Evolutionary conservation across 2,113 vertebrate genomes (phyloP), one percentile per base, ranked within the genome.

Genomic region (Mustela nigripes): DNA sequence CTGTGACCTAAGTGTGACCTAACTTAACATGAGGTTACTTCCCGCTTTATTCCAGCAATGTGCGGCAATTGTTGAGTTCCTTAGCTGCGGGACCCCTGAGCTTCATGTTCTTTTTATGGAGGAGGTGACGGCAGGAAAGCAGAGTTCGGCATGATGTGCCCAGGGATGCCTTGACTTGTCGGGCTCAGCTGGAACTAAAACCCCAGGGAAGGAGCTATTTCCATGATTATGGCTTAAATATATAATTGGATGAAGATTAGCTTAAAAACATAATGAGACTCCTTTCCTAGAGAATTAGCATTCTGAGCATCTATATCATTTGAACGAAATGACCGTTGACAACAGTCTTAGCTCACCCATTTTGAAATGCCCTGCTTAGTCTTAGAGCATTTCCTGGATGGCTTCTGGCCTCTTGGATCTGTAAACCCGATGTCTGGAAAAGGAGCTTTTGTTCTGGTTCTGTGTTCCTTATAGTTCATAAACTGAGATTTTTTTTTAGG

Each of bases 291-390:
- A 89, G 60, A 95, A 91, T 86, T 26, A 73, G 31, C 31, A 42
- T 83, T 96, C 83, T 85, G 76, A 71, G 78, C n/a, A 83, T 62
- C 31, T 18, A 48, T 94, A 96, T 96, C 67, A 74, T 87, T 97
- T 91, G 50, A 71, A 50, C 74, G 80, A 26, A 80, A 62, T 74
- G 76, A 92, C 58, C 6, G 0, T 16, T 56, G 79, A n/a, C 36
- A 14, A 31, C 21, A 18, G 36, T 65, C 33, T 60, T n/a, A 39
- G 60, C 8, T 21, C 42, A 53, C 48, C 5, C 11, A 1, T 36
- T 56, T 87, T 80, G 63, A 58, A 56, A 56, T 31, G 7, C 26
- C 12, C 50, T 33, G 2, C 56, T 48, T 39, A 8, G 16, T 71
- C n/a, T 63, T 18, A 1, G 28, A 50, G 80, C 62, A n/a, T 58